phyloP scores from a whole-genome alignment of 2,797 vertebrate genomes.

The Hephaestus fuliginosus region DNA sequence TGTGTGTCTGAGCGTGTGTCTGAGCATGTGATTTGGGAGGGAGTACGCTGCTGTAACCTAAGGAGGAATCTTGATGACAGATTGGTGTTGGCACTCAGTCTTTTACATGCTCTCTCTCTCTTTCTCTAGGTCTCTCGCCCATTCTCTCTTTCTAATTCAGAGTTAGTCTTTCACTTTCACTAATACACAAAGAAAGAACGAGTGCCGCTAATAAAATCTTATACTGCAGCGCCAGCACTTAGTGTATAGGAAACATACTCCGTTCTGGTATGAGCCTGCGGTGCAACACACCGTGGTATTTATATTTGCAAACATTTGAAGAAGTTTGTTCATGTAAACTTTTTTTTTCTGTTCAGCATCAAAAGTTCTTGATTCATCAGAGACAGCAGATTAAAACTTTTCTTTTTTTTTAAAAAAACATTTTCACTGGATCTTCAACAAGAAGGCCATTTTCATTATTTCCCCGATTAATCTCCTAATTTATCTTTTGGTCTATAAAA shows the following conservation, averaged over 20 bases:
- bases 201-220: background rate
- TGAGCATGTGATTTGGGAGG: constrained; percentile 35
- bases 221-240: background rate
- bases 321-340: background rate
- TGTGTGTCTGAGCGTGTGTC: background rate
- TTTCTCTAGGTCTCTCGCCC: constrained; percentile 7
- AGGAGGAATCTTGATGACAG: constrained; percentile 66
- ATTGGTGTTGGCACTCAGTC: constrained; percentile 52
- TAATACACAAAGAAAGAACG: background rate
- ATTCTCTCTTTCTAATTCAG: background rate
- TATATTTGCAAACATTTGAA: background rate
- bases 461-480: too few relatives aligned
- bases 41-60: constrained; percentile 47
- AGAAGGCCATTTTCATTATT: background rate
- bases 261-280: background rate
- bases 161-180: constrained; percentile 8
- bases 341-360: background rate
- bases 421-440: background rate
- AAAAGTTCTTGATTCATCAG: background rate
- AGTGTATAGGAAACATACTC: too few relatives aligned
- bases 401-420: background rate
- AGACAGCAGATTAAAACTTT: background rate
- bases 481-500: background rate
- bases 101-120: constrained; percentile 24
- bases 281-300: background rate